Conservation (phyloP, 2,797 vertebrate species). For the Acrossocheilus fasciatus region DNA sequence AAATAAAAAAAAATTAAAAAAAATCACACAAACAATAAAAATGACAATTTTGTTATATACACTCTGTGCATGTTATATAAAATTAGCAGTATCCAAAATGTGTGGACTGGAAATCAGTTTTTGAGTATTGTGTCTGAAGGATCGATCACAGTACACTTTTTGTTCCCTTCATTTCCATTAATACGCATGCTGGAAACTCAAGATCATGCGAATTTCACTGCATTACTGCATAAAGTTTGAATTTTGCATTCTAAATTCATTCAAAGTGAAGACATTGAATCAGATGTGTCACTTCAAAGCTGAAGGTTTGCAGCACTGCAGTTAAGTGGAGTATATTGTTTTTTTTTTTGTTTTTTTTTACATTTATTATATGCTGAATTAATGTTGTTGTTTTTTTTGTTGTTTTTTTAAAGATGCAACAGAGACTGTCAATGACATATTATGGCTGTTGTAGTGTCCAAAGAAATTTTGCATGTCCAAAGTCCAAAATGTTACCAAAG, state of each 20-base stretch:
- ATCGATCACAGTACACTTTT: not conserved
- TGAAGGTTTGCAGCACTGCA: no score
- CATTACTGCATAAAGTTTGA: not conserved
- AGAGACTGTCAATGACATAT: not conserved
- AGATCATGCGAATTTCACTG: not conserved
- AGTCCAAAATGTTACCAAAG: not conserved
- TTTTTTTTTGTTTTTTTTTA: no score
- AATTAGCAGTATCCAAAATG: not conserved
- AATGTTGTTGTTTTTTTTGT: no score
- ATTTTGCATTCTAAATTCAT: not conserved
- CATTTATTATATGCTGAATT: no score
- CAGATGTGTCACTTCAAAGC: no score
- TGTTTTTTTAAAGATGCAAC: no score
- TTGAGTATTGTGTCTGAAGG: not conserved
- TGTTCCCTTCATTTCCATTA: not conserved
- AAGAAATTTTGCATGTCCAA: not conserved
- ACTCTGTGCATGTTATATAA: slow-evolving; percentile 16
- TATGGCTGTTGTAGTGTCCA: not conserved
- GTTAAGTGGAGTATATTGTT: no score
- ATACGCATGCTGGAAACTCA: not conserved
- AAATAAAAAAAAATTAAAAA: no score
- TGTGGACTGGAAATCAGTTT: not conserved
- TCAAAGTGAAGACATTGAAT: not conserved
- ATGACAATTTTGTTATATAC: not conserved
- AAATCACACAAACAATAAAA: slow-evolving; percentile 3